Percentiles rank a stretch among this genome's conserved stretches.
phyloP scores from a whole-genome alignment of 2,888 invertebrate genomes.

The Phoenoteleia sp. region DNA sequence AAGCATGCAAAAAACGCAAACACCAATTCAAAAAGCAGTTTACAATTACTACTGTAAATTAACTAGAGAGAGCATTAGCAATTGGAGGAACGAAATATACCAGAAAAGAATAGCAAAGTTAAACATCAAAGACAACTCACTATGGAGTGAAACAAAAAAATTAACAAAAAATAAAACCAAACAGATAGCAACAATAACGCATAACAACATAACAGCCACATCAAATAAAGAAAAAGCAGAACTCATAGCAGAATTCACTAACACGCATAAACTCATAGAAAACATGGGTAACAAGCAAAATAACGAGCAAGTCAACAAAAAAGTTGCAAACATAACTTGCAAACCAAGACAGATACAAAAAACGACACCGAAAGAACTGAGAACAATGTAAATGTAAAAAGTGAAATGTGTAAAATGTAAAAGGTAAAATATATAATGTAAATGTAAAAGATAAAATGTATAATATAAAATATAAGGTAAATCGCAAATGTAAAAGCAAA shows the following conservation, averaged over 20 bases:
- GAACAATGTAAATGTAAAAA: too few relatives aligned
- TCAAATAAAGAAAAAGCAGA: constrained; percentile 6
- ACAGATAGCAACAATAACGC: background rate
- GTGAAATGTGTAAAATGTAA: too few relatives aligned
- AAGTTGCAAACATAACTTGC: background rate
- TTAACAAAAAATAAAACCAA: background rate
- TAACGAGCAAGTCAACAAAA: background rate
- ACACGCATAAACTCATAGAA: constrained; percentile 10
- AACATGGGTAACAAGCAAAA: background rate
- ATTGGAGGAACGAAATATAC: background rate
- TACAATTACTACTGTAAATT: background rate
- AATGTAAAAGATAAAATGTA: too few relatives aligned
- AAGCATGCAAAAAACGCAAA: background rate
- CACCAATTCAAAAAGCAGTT: background rate
- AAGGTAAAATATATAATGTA: too few relatives aligned
- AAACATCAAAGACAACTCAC: constrained; percentile 2
- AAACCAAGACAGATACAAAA: background rate
- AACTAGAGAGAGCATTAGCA: background rate
- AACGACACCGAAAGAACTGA: constrained; percentile 5
- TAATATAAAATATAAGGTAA: too few relatives aligned
- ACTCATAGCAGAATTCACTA: constrained; percentile 4
- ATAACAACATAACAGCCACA: background rate
- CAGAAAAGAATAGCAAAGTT: background rate
- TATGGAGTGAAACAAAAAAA: background rate
- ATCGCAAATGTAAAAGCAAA: too few relatives aligned